These are phyloP conservation scores for Caerostris darwini DNA, from an alignment of 1,140 invertebrate genomes.

Conservation along the genomic window DNA sequence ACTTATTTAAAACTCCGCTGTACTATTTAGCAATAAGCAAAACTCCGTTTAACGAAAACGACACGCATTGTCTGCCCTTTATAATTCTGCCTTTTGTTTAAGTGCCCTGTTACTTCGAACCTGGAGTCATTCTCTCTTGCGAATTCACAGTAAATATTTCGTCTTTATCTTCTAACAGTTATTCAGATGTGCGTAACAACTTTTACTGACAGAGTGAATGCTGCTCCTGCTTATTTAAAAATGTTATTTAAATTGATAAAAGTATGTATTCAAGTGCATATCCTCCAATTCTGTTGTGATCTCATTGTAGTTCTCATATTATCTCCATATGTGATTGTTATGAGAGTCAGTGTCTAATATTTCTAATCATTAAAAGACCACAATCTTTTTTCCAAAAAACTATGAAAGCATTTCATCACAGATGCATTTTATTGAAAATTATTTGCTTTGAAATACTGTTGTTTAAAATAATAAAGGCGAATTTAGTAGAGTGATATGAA, in stretches of 20 bases:
- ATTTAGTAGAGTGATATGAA: too few relatives aligned
- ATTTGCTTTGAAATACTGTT: too few relatives aligned
- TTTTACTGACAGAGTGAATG: not conserved
- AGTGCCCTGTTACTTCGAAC: not conserved
- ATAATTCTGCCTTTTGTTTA: not conserved
- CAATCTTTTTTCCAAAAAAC: too few relatives aligned
- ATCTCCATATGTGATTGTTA: too few relatives aligned
- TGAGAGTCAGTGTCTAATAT: too few relatives aligned
- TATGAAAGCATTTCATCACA: too few relatives aligned
- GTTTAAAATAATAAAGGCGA: too few relatives aligned
- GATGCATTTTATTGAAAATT: too few relatives aligned
- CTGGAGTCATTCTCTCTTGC: not conserved
- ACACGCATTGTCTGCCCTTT: not conserved
- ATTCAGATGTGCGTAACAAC: conserved; percentile 2
- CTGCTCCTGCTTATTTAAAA: not conserved
- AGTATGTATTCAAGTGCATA: too few relatives aligned
- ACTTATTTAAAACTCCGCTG: not conserved
- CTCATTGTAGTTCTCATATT: not conserved
- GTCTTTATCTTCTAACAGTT: not conserved
- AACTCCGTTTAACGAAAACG: conserved; percentile 19
- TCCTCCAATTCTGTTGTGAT: not conserved
- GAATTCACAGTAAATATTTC: not conserved
- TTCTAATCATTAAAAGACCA: too few relatives aligned
- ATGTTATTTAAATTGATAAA: not conserved
- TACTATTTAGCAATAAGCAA: not conserved